These are phyloP conservation scores for Sympetrum striolatum DNA, from an alignment of 2,888 invertebrate genomes.

Conservation along the genomic window DNA sequence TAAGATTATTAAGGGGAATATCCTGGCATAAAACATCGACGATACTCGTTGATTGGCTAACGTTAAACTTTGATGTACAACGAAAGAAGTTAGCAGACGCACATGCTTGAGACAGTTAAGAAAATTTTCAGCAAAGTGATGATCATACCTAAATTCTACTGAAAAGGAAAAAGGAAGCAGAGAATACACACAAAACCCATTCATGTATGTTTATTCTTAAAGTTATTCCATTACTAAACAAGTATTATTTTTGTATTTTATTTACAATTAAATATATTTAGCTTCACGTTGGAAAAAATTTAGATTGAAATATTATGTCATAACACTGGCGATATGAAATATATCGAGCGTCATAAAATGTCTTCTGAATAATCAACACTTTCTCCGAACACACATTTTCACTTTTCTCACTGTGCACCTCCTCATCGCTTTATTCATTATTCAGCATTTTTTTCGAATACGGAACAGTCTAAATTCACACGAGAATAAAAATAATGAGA, in stretches of 20 bases:
- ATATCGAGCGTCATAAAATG: conserved; percentile 18
- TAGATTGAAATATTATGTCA: conserved; percentile 26
- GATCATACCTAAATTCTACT: too few species aligned
- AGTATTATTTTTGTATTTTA: conserved; percentile 36
- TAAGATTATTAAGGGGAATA: too few species aligned
- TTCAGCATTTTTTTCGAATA: not conserved
- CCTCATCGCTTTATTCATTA: not conserved
- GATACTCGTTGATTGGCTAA: too few species aligned
- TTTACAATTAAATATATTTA: conserved; percentile 42
- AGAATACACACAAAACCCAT: not conserved
- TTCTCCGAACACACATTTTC: not conserved
- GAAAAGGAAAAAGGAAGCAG: not conserved
- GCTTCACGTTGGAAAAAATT: conserved; percentile 38
- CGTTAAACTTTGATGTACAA: too few species aligned
- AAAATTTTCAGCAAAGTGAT: too few species aligned
- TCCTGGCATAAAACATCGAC: too few species aligned
- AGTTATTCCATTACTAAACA: conserved; percentile 44
- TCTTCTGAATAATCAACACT: conserved; percentile 1
- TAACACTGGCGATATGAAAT: conserved; percentile 38
- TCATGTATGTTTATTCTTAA: conserved; percentile 39
- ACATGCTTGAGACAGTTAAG: too few species aligned
- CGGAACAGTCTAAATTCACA: not conserved
- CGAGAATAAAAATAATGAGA: conserved; percentile 32
- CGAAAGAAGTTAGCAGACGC: too few species aligned
- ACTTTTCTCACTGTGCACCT: not conserved